Base-by-base conservation (phyloP, 2,113 vertebrate genomes). In the Montifringilla adamsi region DNA sequence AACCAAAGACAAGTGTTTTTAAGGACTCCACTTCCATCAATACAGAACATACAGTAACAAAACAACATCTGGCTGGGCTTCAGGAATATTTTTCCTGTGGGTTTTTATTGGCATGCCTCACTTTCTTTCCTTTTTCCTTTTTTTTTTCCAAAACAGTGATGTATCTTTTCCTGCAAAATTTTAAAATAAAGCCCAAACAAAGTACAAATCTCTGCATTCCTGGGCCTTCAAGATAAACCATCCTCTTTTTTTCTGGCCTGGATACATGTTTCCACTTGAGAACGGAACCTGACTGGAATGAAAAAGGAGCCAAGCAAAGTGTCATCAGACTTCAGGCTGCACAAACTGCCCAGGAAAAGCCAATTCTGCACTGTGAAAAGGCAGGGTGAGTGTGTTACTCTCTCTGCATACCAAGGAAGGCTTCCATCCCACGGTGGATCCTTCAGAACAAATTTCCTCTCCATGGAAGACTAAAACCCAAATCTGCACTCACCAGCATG, bases 211-310 rank as follows among this genome's bases (percentile, higher is more conserved):
- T 69, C 83, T 18, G 24, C 80, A 88, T 81, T 96, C 92, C 84
- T 82, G 67, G n/a, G 66, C 39, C 64, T 95, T 96, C 81, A 84
- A 96, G 91, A 97, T 93, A 96, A 97, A 97, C 87, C 50, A 56
- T 63, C 50, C 47, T 31, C n/a, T 72, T 76, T 41, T 47, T 75
- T 89, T 73, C 16, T 95, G 87, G 96, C 88, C 52, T 63, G 66
- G 73, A 80, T 90, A 91, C 69, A 76, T 72, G 75, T 96, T 97
- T 97, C 94, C 95, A 95, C 69, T 95, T 84, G 80, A 94, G 93
- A 95, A 85, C 1, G 7, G 86, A 95, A 93, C 68, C 91, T 94
- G 68, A 63, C 30, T 90, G 72, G 64, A 90, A 94, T 22, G 35
- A 93, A 97, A 66, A 0, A 0, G 23, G 74, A 91, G 84, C 77